Evolutionary conservation across 2,797 vertebrate species (phyloP).

Genomic region (Oryzias sinensis): DNA sequence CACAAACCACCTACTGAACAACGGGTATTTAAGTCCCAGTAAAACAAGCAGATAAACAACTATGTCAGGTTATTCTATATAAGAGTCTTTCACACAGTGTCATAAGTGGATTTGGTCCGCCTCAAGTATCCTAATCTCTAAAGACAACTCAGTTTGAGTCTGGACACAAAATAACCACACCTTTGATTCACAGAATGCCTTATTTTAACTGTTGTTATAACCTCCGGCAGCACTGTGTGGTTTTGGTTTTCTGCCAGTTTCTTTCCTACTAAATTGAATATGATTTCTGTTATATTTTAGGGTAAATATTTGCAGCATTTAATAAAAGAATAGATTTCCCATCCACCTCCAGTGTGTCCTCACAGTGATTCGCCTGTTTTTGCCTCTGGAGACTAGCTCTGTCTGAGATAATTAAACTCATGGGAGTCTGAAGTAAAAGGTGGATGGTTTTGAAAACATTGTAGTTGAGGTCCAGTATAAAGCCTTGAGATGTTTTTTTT

Average conservation of each 20-base stretch:
- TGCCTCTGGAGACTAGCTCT: constrained; percentile 24
- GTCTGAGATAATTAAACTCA: constrained; percentile 55
- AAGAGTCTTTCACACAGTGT: not conserved
- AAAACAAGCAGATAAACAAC: not conserved
- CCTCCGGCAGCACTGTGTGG: not conserved
- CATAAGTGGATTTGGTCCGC: not conserved
- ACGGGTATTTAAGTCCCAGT: not conserved
- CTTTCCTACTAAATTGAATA: not conserved
- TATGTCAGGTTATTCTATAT: constrained; percentile 1
- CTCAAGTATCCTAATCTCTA: not conserved
- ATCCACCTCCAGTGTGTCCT: not conserved
- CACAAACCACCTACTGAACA: not conserved
- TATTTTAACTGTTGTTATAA: not conserved
- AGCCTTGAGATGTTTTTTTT: constrained; percentile 14
- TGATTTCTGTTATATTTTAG: not conserved
- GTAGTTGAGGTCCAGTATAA: constrained; percentile 6
- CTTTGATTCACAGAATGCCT: not conserved
- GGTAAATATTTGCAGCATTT: not conserved
- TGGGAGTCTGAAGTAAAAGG: constrained; percentile 32
- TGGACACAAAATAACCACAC: not conserved
- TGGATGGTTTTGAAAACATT: constrained; percentile 4
- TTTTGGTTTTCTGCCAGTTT: not conserved
- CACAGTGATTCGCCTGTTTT: constrained; percentile 5
- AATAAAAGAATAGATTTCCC: not conserved
- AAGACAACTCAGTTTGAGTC: not conserved